phyloP scores from a whole-genome alignment of 1,140 invertebrate species.

The Laupala kohalensis region DNA sequence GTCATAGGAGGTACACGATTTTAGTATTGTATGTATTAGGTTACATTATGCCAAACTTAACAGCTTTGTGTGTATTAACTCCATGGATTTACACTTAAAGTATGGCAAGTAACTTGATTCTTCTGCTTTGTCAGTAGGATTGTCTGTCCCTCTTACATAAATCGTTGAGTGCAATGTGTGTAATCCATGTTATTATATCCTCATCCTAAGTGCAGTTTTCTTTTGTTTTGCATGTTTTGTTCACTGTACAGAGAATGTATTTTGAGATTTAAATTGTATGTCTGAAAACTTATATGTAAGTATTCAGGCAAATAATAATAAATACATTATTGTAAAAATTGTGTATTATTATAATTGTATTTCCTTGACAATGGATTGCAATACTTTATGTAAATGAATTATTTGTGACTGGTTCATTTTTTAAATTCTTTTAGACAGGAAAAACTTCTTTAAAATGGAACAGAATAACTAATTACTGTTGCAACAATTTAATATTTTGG shows the following conservation, averaged over 20 bases:
- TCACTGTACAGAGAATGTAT: neutral
- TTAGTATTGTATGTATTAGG: neutral
- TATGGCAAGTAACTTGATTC: neutral
- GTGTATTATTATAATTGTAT: neutral
- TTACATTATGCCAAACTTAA: neutral
- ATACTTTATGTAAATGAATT: too few species aligned
- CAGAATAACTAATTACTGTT: too few species aligned
- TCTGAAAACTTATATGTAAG: neutral
- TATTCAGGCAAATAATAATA: neutral
- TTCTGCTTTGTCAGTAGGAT: neutral
- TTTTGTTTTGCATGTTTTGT: neutral
- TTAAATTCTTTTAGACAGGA: too few species aligned
- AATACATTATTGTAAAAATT: neutral
- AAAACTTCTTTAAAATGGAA: too few species aligned
- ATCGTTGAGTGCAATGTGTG: neutral
- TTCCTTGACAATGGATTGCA: too few species aligned
- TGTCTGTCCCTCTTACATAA: neutral
- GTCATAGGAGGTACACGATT: neutral
- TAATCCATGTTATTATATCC: neutral
- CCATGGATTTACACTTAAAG: neutral
- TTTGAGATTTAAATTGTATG: neutral
- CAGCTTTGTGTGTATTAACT: neutral
- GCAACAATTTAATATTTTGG: too few species aligned
- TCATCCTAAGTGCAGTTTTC: neutral
- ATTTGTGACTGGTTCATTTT: too few species aligned